Base-by-base conservation (phyloP, 2,113 vertebrate genomes). In the Catharus bicknelli region DNA sequence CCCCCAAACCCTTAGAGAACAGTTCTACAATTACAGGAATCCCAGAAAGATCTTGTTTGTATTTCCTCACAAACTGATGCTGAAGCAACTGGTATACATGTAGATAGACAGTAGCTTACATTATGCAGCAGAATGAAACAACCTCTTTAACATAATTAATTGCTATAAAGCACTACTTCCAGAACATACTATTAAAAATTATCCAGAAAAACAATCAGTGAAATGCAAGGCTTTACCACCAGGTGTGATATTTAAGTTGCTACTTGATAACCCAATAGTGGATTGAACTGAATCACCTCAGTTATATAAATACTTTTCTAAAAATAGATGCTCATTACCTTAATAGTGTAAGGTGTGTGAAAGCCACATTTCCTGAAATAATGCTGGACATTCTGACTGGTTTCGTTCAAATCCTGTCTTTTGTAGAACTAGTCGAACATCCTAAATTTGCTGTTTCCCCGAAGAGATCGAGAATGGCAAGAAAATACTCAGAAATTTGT, bases 361-460 rank as follows among this genome's bases (percentile, higher is more conserved):
- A 78, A 96, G 83, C 32, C 93, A 64, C 42, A 62, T 79, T 25
- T 51, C 87, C 96, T 93, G 88, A 90, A 90, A 90, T 78, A 92
- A 91, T 82, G 95, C 92, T 95, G 95, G 95, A 91, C 96, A 89
- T 72, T 91, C 82, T 95, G 93, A 91, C 78, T 89, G 83, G 47
- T 42, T 94, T 96, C 88, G 0, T 96, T 97, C 95, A 94, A 83
- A 88, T 95, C 84, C 90, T 90, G 94, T 83, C 92, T 96, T 92
- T 95, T 94, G 63, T 47, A 95, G 94, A 96, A n/a, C 85, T 83
- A 94, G 53, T 85, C 8, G 47, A 75, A 63, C 69, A 84, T 91
- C 90, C 95, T 94, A 96, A 83, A 91, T 91, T 79, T 78, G 80
- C 55, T 73, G 63, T 91, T 67, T 96, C 94, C 75, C 45, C 80